These are phyloP conservation scores for Platerodrilus igneus DNA, from an alignment of 2,888 invertebrate genomes.

Conservation along the genomic window DNA sequence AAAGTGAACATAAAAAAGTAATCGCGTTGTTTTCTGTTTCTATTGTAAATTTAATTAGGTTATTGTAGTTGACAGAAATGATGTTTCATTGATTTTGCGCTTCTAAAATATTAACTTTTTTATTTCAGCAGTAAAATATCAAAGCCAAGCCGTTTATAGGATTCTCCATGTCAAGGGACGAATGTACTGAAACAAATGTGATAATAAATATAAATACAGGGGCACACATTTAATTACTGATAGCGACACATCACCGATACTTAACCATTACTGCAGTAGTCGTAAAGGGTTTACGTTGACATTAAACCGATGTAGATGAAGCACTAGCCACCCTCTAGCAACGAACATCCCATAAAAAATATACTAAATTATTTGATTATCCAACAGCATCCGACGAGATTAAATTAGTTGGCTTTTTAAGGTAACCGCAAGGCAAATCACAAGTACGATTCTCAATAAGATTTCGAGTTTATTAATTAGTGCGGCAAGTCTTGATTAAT, in stretches of 20 bases:
- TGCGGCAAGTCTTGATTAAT: constrained; percentile 40
- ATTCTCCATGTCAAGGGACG: constrained; percentile 11
- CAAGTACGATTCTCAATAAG: constrained; percentile 30
- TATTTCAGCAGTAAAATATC: constrained; percentile 20
- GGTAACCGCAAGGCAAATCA: constrained; percentile 21
- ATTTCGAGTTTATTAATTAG: constrained; percentile 44
- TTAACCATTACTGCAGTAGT: constrained; percentile 39
- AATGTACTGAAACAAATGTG: constrained; percentile 23
- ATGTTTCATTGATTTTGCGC: too few relatives aligned
- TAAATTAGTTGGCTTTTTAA: constrained; percentile 20
- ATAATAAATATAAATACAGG: constrained; percentile 29
- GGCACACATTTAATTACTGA: constrained; percentile 39
- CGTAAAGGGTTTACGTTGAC: constrained; percentile 42
- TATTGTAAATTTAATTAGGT: too few relatives aligned
- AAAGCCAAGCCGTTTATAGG: constrained; percentile 18
- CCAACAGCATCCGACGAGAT: constrained; percentile 6
- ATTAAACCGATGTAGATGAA: constrained; percentile 38
- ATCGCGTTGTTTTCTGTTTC: too few relatives aligned
- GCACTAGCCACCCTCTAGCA: constrained; percentile 23
- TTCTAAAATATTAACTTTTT: too few relatives aligned
- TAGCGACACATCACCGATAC: constrained; percentile 39
- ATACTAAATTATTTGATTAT: background rate
- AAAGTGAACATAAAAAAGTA: too few relatives aligned
- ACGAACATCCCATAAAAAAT: background rate
- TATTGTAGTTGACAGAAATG: too few relatives aligned